Evolutionary conservation across 2,888 invertebrate genomes (phyloP).

Genomic region (Mechanitis messenoides): DNA sequence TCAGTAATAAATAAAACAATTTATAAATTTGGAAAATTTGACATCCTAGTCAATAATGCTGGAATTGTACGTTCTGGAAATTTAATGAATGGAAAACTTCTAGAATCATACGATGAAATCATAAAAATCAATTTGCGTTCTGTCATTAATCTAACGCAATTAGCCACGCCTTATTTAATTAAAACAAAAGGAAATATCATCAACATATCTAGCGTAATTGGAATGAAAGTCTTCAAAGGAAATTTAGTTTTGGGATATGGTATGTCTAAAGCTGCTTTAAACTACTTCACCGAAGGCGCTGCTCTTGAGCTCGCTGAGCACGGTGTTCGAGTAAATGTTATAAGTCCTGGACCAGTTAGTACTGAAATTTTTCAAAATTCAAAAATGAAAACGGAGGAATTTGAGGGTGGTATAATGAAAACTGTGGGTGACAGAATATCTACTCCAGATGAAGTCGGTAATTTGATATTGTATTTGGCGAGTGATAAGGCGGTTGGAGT

Average conservation of each 20-base stretch:
- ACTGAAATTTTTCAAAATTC: slow-evolving; percentile 40
- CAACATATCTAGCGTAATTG: slow-evolving; percentile 44
- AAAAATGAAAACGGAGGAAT: slow-evolving; percentile 73
- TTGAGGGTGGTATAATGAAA: slow-evolving; percentile 13
- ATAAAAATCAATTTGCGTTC: slow-evolving; percentile 41
- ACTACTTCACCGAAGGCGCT: slow-evolving; percentile 82
- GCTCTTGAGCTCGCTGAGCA: slow-evolving; percentile 78
- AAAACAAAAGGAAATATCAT: slow-evolving; percentile 45
- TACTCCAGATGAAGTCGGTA: slow-evolving; percentile 31
- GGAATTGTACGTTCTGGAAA: slow-evolving; percentile 31
- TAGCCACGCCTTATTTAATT: slow-evolving; percentile 39
- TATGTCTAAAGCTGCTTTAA: slow-evolving; percentile 62
- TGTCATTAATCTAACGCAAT: slow-evolving; percentile 36
- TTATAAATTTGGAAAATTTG: slow-evolving; percentile 37
- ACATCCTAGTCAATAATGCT: slow-evolving; percentile 45
- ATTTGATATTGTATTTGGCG: slow-evolving; percentile 33
- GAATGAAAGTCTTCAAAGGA: slow-evolving; percentile 6
- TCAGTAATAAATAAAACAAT: slow-evolving; percentile 35
- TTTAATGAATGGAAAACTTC: slow-evolving; percentile 33
- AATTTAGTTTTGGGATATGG: slow-evolving; percentile 23
- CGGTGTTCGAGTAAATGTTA: slow-evolving; percentile 79
- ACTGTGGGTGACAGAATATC: slow-evolving; percentile 21
- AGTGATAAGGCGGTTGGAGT: slow-evolving; percentile 36
- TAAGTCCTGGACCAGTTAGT: slow-evolving; percentile 82
- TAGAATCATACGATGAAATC: slow-evolving; percentile 39